These are phyloP conservation scores for Colletes gigas DNA, from an alignment of 1,140 invertebrate species.

Conservation along the genomic window DNA sequence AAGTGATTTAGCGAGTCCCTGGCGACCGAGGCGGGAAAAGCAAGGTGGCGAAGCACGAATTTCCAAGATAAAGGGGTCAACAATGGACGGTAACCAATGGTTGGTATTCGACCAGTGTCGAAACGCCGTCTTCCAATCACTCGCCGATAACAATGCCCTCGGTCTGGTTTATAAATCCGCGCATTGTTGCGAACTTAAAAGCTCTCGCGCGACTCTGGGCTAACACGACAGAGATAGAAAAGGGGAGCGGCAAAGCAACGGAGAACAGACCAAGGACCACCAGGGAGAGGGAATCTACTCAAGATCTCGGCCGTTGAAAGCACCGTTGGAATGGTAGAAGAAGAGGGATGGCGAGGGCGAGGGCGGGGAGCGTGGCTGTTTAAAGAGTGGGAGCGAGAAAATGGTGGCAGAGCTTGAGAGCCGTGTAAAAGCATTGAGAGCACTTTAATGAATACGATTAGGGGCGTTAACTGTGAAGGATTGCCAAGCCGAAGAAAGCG, in stretches of 20 bases:
- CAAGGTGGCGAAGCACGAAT: conserved; percentile 63
- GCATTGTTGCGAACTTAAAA: conserved; percentile 77
- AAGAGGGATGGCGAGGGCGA: conserved; percentile 40
- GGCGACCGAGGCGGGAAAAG: conserved; percentile 32
- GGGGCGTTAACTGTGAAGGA: conserved; percentile 76
- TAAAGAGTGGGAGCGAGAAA: conserved; percentile 60
- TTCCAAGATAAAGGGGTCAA: conserved; percentile 75
- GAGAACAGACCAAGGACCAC: conserved; percentile 29
- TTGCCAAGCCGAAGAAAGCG: conserved; percentile 72
- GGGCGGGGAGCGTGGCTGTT: conserved; percentile 42
- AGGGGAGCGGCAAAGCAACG: neutral
- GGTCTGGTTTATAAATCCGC: conserved; percentile 75
- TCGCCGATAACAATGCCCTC: conserved; percentile 74
- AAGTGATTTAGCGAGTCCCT: conserved; percentile 71
- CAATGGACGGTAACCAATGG: conserved; percentile 72
- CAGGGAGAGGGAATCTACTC: conserved; percentile 54
- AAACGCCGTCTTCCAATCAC: conserved; percentile 72
- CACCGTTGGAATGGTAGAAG: conserved; percentile 52
- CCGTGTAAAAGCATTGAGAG: conserved; percentile 78
- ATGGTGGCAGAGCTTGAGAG: conserved; percentile 56
- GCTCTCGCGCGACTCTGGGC: conserved; percentile 62
- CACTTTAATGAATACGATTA: conserved; percentile 80
- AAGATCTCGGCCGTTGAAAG: conserved; percentile 59
- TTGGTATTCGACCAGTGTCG: conserved; percentile 77
- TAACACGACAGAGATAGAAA: no score